These are phyloP conservation scores for Zaprionus kolodkinae DNA, from an alignment of 1,140 invertebrate species.

Conservation along the genomic window DNA sequence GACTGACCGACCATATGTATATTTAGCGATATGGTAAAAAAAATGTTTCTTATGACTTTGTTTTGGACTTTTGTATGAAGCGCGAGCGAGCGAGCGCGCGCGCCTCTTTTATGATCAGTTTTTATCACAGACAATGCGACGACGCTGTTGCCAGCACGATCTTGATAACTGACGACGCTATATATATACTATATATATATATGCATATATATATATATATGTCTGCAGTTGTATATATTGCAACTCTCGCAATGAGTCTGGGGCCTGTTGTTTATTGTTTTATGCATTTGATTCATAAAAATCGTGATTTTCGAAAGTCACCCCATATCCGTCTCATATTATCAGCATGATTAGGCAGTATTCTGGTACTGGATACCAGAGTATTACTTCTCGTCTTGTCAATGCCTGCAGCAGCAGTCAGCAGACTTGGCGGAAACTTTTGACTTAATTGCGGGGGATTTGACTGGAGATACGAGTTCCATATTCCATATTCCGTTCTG, in stretches of 20 bases:
- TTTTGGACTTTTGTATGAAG: conserved; percentile 25
- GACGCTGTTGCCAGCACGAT: conserved; percentile 40
- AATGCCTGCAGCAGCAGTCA: neutral
- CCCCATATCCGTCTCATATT: conserved; percentile 46
- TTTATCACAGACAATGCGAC: conserved; percentile 52
- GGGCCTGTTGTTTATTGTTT: conserved; percentile 18
- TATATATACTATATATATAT: no score
- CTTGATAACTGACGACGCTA: conserved; percentile 10
- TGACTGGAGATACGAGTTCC: conserved; percentile 49
- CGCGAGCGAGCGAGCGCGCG: conserved; percentile 21
- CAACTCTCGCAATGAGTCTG: neutral
- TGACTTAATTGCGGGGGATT: conserved; percentile 53
- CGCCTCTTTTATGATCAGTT: conserved; percentile 36
- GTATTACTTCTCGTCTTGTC: conserved; percentile 30
- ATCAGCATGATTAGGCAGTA: conserved; percentile 63
- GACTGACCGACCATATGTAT: neutral
- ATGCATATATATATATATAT: neutral
- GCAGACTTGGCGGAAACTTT: conserved; percentile 77
- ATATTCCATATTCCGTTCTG: neutral
- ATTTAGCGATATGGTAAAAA: conserved; percentile 4
- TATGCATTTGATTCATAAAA: conserved; percentile 59
- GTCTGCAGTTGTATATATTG: neutral
- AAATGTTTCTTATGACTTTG: conserved; percentile 9
- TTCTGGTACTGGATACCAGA: neutral
- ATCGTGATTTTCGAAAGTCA: conserved; percentile 14